These are phyloP conservation scores for Nomia melanderi DNA, from an alignment of 1,140 invertebrate genomes.

Conservation along the genomic window DNA sequence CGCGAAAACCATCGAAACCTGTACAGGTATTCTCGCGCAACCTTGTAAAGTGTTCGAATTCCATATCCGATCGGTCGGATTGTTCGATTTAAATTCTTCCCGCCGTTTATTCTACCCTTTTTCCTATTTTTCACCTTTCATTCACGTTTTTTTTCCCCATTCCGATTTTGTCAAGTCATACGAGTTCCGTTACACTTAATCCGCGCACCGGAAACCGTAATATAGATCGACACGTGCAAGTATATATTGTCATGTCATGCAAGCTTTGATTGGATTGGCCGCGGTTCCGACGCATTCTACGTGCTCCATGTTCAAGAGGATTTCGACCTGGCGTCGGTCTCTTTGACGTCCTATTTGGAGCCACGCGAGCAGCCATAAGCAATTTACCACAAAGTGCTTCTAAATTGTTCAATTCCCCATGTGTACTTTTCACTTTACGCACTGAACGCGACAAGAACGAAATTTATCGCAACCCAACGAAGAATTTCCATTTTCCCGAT, in stretches of 20 bases:
- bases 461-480: background rate
- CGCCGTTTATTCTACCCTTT: background rate
- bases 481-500: background rate
- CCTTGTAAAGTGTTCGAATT: background rate
- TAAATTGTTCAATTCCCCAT: constrained; percentile 13
- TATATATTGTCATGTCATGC: constrained; percentile 31
- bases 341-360: constrained; percentile 39
- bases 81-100: background rate
- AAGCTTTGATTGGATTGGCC: constrained; percentile 41
- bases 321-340: constrained; percentile 26
- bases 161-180: background rate
- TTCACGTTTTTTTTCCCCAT: background rate
- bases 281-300: constrained; percentile 26
- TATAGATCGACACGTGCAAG: background rate
- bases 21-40: no score
- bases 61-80: background rate
- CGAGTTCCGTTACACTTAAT: no score
- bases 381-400: constrained; percentile 26
- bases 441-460: background rate
- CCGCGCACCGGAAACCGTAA: background rate
- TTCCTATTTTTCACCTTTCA: background rate
- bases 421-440: constrained; percentile 8
- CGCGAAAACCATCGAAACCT: no score
- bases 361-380: constrained; percentile 23
- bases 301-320: constrained; percentile 24